phyloP scores from a whole-genome alignment of 1,140 invertebrate species.

The Panagrolaimus sp. region DNA sequence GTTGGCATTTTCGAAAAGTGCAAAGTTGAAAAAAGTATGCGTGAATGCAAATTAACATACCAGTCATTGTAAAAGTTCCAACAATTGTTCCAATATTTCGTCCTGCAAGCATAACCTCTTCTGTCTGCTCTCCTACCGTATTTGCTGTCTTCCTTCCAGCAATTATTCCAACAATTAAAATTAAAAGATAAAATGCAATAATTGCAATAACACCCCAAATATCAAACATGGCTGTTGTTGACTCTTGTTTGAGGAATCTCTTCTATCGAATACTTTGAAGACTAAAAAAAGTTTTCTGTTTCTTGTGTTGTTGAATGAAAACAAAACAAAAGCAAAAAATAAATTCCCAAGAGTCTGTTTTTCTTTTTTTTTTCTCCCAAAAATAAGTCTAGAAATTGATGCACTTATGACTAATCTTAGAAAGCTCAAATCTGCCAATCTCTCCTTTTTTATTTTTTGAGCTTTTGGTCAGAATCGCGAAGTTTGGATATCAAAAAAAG shows the following conservation, averaged over 20 bases:
- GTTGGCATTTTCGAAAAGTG: too few species aligned
- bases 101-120: conserved; percentile 81
- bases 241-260: neutral
- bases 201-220: conserved; percentile 76
- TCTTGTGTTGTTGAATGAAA: too few species aligned
- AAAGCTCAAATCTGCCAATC: too few species aligned
- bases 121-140: conserved; percentile 62
- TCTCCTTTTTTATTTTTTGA: too few species aligned
- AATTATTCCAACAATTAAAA: conserved; percentile 87
- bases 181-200: conserved; percentile 84
- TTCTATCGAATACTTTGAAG: neutral
- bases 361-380: neutral
- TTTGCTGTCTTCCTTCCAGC: conserved; percentile 79
- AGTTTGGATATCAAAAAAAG: too few species aligned
- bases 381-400: neutral
- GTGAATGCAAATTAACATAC: conserved; percentile 62
- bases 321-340: too few species aligned
- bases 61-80: conserved; percentile 96
- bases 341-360: conserved; percentile 10
- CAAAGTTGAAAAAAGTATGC: too few species aligned
- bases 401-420: too few species aligned
- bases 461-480: too few species aligned
- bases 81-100: conserved; percentile 82
- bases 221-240: conserved; percentile 27
- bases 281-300: neutral